A percentile compares a stretch with the other conserved stretches of the same genome.
phyloP scores from a whole-genome alignment of 2,888 invertebrate species.

The Tholera decimalis region DNA sequence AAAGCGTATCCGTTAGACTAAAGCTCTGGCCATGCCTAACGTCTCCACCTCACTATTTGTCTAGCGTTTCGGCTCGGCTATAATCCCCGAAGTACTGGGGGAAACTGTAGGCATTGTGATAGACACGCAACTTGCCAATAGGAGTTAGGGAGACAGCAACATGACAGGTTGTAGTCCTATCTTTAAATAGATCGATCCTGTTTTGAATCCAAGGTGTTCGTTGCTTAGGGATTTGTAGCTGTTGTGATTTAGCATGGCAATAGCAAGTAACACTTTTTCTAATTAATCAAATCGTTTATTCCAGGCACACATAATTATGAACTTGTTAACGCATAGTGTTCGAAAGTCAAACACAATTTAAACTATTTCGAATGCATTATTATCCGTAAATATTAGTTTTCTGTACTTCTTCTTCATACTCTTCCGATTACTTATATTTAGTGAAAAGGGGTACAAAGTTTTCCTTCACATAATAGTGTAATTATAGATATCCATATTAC shows the following conservation, averaged over 20 bases:
- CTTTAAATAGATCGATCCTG: background rate
- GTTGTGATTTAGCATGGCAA: background rate
- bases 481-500: no score
- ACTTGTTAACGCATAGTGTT: no score
- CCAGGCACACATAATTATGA: no score
- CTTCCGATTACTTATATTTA: no score
- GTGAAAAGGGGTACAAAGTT: no score
- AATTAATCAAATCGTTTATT: no score
- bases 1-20: slow-evolving; percentile 41
- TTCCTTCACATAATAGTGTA: no score
- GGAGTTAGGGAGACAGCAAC: background rate
- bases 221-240: background rate
- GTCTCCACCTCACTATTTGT: slow-evolving; percentile 54
- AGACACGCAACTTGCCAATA: slow-evolving; percentile 8
- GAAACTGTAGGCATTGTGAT: slow-evolving; percentile 17
- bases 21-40: slow-evolving; percentile 25
- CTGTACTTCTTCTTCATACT: no score
- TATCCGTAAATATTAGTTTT: no score
- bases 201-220: background rate
- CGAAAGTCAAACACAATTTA: no score
- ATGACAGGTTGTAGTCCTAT: background rate
- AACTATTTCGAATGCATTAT: no score
- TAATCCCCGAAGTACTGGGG: slow-evolving; percentile 17
- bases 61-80: slow-evolving; percentile 20
- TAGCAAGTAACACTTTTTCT: background rate